Conservation (phyloP, 2,113 vertebrate species). For the Nerophis lumbriciformis region DNA sequence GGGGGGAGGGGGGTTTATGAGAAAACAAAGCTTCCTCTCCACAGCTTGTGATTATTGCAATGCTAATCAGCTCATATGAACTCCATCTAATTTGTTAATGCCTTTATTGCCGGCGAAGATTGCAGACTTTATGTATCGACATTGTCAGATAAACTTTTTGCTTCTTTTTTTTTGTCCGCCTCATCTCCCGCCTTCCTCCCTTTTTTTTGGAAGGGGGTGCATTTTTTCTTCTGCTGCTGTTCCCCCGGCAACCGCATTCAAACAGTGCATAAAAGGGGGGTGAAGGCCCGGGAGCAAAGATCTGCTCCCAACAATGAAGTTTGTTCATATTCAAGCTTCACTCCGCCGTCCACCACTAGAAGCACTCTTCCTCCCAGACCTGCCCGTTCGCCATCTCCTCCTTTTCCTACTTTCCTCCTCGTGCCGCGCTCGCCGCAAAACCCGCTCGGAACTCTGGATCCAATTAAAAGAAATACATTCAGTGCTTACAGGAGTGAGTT, state of each 20-base stretch:
- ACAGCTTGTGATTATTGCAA: conserved; percentile 62
- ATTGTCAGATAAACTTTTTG: conserved; percentile 29
- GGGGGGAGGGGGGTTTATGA: conserved; percentile 47
- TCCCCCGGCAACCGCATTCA: conserved; percentile 72
- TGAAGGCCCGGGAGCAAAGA: conserved; percentile 61
- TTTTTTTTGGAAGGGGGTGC: conserved; percentile 21
- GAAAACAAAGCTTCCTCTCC: conserved; percentile 70
- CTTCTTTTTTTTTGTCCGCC: conserved; percentile 31
- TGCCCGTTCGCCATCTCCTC: conserved; percentile 27
- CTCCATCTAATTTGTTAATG: conserved; percentile 55
- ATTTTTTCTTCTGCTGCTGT: conserved; percentile 65
- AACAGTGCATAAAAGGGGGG: conserved; percentile 63
- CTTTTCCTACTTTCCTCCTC: neutral
- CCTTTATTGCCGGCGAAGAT: conserved; percentile 9
- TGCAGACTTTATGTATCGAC: neutral
- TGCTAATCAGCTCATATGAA: conserved; percentile 69
- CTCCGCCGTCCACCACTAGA: conserved; percentile 23
- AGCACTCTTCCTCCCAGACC: neutral
- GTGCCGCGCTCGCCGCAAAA: conserved; percentile 7
- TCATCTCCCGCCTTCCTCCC: conserved; percentile 32
- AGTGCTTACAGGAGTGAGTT: conserved; percentile 22
- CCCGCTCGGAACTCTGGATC: conserved; percentile 30
- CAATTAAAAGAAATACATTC: conserved; percentile 28
- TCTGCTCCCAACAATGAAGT: conserved; percentile 66
- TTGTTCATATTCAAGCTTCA: conserved; percentile 68